A percentile compares a stretch with the other conserved stretches of the same genome.
Conservation (phyloP, 2,888 invertebrate genomes). For the Clanis bilineata region DNA sequence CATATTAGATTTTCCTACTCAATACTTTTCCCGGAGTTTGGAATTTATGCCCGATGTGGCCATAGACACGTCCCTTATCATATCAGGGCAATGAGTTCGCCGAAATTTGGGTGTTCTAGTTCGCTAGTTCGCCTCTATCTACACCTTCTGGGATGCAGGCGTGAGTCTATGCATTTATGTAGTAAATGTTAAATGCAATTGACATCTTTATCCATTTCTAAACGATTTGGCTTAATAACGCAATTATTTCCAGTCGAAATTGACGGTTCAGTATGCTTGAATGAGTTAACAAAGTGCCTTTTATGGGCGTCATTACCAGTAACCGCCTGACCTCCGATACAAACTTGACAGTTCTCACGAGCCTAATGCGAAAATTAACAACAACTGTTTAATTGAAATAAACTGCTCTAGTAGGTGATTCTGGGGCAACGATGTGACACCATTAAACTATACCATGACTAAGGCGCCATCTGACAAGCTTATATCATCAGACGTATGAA, state of each 20-base stretch:
- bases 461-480: slow-evolving; percentile 21
- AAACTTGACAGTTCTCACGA: slow-evolving; percentile 53
- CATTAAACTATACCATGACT: slow-evolving; percentile 26
- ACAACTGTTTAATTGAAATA: slow-evolving; percentile 73
- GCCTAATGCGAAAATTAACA: slow-evolving; percentile 64
- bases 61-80: no score
- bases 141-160: no score
- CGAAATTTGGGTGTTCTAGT: no score
- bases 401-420: slow-evolving; percentile 44
- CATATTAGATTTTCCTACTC: no score
- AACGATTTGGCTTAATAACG: not conserved
- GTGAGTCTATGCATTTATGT: no score
- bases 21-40: no score
- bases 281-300: not conserved
- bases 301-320: not conserved
- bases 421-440: slow-evolving; percentile 26
- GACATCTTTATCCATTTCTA: not conserved
- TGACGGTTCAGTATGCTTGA: not conserved
- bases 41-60: no score
- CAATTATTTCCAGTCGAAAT: not conserved
- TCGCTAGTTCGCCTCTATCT: no score
- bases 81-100: no score
- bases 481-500: not conserved
- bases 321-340: not conserved
- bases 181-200: not conserved